These are phyloP conservation scores for Bombus terrestris DNA, from an alignment of 1,140 invertebrate genomes.

Conservation along the genomic window DNA sequence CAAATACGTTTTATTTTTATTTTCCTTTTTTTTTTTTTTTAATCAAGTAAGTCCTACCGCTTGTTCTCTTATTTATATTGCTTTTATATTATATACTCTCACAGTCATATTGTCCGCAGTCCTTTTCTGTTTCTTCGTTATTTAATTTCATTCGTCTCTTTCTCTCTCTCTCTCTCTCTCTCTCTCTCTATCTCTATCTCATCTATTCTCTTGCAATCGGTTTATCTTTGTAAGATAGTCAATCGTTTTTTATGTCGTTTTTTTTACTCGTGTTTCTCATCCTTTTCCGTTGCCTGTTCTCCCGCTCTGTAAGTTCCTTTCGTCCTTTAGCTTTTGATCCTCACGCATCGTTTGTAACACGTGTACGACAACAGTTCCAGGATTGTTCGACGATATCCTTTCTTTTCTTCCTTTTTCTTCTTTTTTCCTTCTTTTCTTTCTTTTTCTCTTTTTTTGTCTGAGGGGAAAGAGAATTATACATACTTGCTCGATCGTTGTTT, in stretches of 20 bases:
- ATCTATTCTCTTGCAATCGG: background rate
- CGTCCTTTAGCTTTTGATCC: constrained; percentile 19
- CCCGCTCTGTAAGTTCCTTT: background rate
- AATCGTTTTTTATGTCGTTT: constrained; percentile 18
- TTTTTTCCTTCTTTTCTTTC: background rate
- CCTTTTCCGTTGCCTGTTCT: too few species aligned
- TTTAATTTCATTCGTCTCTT: constrained; percentile 32
- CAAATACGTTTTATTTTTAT: constrained; percentile 54
- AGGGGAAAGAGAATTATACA: background rate
- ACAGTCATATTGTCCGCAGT: constrained; percentile 46
- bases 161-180: background rate
- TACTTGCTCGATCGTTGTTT: constrained; percentile 38
- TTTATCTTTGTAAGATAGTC: constrained; percentile 66
- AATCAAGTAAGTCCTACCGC: constrained; percentile 51
- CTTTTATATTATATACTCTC: constrained; percentile 70
- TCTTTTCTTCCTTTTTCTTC: background rate
- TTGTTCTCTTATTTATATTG: constrained; percentile 69
- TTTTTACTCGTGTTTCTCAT: constrained; percentile 42
- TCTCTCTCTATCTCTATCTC: background rate
- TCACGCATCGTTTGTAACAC: constrained; percentile 21
- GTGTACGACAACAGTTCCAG: constrained; percentile 25
- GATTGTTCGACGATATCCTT: too few species aligned
- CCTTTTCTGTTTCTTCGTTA: constrained; percentile 39
- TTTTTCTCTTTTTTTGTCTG: rapidly evolving
- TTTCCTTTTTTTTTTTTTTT: background rate